Conservation (phyloP, 2,888 invertebrate species). For the Carabus problematicus region DNA sequence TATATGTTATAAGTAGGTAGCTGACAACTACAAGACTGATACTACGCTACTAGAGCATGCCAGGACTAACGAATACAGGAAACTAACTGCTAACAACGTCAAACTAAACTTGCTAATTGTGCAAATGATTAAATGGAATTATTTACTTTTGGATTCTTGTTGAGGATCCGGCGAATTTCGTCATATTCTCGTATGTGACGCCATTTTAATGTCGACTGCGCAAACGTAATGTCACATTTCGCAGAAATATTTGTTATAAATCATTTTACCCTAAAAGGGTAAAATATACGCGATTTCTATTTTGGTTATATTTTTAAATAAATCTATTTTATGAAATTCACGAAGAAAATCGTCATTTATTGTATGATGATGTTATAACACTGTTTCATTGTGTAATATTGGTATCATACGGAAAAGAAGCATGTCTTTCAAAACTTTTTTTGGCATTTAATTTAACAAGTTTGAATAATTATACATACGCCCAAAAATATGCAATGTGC, state of each 20-base stretch:
- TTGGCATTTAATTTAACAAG: too few species aligned
- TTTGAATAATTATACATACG: neutral
- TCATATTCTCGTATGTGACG: conserved; percentile 44
- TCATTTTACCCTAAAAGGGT: neutral
- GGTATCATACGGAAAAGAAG: too few species aligned
- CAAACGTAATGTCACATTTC: conserved; percentile 32
- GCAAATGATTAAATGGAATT: conserved; percentile 31
- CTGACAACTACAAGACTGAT: too few species aligned
- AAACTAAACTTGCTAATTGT: conserved; percentile 31
- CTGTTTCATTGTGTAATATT: too few species aligned
- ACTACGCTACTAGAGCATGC: conserved; percentile 22
- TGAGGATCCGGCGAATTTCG: conserved; percentile 44
- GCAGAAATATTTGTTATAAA: conserved; percentile 26
- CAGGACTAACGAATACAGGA: conserved; percentile 12
- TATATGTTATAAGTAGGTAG: conserved; percentile 9
- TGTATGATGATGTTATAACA: too few species aligned
- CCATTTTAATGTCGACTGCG: conserved; percentile 45
- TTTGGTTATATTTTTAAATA: too few species aligned
- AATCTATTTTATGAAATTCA: too few species aligned
- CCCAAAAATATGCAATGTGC: neutral
- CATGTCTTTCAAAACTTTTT: too few species aligned
- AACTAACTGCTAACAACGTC: conserved; percentile 19
- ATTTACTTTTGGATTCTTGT: conserved; percentile 44
- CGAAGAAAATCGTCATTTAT: too few species aligned
- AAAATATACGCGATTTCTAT: neutral